Evolutionary conservation across 2,113 vertebrate genomes (phyloP).

Genomic region (Hyaena hyaena): DNA sequence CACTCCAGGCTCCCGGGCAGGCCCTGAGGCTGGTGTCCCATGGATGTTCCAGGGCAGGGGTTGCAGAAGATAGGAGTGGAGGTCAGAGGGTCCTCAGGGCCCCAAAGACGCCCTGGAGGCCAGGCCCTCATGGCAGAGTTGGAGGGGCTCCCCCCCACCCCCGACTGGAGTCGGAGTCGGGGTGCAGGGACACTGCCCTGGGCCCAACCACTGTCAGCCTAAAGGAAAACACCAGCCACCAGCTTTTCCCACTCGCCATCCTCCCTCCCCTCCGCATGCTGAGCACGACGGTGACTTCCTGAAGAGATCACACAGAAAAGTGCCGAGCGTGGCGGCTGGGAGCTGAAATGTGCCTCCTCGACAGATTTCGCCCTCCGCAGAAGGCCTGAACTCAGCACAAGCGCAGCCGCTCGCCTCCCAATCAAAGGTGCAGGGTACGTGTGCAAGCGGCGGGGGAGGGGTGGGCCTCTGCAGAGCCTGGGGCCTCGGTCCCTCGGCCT

Average conservation of each 20-base stretch:
- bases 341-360: conserved; percentile 91
- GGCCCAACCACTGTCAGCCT: neutral
- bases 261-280: conserved; percentile 86
- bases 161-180: neutral
- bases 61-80: neutral
- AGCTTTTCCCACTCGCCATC: neutral
- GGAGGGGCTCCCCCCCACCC: neutral
- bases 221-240: neutral
- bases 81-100: neutral
- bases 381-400: conserved; percentile 93
- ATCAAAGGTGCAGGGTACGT: conserved; percentile 34
- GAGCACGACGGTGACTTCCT: conserved; percentile 87
- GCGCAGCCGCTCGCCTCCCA: conserved; percentile 78
- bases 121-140: neutral
- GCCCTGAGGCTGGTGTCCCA: neutral
- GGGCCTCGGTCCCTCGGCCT: conserved; percentile 72
- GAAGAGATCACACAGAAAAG: conserved; percentile 90
- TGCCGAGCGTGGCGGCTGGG: conserved; percentile 85
- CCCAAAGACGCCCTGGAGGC: no score
- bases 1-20: neutral
- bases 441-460: neutral
- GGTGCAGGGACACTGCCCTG: neutral
- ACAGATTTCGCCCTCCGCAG: conserved; percentile 88
- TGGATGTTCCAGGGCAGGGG: neutral
- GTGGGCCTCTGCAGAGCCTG: conserved; percentile 78